Conservation (phyloP, 2,797 vertebrate species). For the Aselliscus stoliczkanus region DNA sequence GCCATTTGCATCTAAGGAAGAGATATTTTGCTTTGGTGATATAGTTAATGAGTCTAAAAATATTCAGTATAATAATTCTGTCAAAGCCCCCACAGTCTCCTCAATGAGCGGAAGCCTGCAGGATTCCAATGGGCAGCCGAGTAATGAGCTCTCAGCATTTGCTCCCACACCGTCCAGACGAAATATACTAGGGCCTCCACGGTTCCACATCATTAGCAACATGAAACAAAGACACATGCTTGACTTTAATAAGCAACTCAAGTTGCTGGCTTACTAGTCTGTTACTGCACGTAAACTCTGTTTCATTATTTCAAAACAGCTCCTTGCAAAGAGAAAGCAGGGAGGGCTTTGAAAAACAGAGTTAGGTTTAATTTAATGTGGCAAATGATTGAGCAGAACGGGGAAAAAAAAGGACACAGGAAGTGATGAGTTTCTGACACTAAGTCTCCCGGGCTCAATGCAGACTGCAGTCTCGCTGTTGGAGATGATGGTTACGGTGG, state of each 20-base stretch:
- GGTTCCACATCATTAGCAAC: slow-evolving; percentile 92
- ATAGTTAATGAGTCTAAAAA: slow-evolving; percentile 93
- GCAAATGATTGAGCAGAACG: slow-evolving; percentile 74
- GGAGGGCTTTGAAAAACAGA: slow-evolving; percentile 64
- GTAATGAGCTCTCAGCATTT: slow-evolving; percentile 91
- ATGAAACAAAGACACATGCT: slow-evolving; percentile 93
- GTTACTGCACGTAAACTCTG: slow-evolving; percentile 86
- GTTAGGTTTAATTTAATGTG: slow-evolving; percentile 76
- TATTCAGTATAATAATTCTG: slow-evolving; percentile 93
- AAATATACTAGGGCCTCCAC: slow-evolving; percentile 86
- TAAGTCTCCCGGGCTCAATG: slow-evolving; percentile 69
- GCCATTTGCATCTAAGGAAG: slow-evolving; percentile 89
- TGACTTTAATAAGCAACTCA: slow-evolving; percentile 91
- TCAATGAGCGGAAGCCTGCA: slow-evolving; percentile 89
- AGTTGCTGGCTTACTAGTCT: slow-evolving; percentile 90
- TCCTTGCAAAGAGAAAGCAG: slow-evolving; percentile 73
- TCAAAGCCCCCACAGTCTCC: slow-evolving; percentile 90
- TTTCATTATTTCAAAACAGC: slow-evolving; percentile 84
- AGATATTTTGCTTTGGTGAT: slow-evolving; percentile 91
- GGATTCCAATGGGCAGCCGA: slow-evolving; percentile 90
- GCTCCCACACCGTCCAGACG: slow-evolving; percentile 88
- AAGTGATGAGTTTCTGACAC: slow-evolving; percentile 82
- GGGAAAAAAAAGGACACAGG: slow-evolving; percentile 50
- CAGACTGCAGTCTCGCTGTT: slow-evolving; percentile 73
- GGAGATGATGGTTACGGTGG: slow-evolving; percentile 73